Conservation (phyloP, 1,140 invertebrate species). For the Trissolcus basalis region DNA sequence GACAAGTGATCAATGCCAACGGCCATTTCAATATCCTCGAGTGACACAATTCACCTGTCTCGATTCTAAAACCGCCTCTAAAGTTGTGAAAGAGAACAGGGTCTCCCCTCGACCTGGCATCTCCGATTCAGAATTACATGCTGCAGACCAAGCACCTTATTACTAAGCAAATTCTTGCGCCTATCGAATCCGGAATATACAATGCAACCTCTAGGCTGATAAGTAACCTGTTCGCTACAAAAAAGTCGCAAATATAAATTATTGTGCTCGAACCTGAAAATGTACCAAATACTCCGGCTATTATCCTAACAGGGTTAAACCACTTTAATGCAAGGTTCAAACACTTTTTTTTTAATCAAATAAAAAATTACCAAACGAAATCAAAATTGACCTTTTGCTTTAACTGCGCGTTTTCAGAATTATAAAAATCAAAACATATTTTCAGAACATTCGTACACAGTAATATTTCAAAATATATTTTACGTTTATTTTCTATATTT, state of each 20-base stretch:
- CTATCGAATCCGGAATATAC: slow-evolving; percentile 24
- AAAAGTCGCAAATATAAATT: slow-evolving; percentile 5
- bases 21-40: neutral
- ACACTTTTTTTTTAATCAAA: too few species aligned
- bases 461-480: too few species aligned
- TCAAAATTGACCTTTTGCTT: too few species aligned
- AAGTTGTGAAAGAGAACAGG: neutral
- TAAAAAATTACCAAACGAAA: too few species aligned
- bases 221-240: slow-evolving; percentile 22
- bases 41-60: slow-evolving; percentile 19
- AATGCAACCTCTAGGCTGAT: slow-evolving; percentile 32
- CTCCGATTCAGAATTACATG: slow-evolving; percentile 17
- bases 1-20: slow-evolving; percentile 6
- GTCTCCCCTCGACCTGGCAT: slow-evolving; percentile 7
- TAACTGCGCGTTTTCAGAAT: too few species aligned
- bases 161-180: slow-evolving; percentile 31
- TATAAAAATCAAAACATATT: too few species aligned
- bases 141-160: slow-evolving; percentile 16
- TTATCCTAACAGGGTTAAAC: slow-evolving; percentile 14
- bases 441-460: too few species aligned
- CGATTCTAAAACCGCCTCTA: neutral
- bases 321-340: too few species aligned
- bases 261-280: neutral
- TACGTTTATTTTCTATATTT: too few species aligned
- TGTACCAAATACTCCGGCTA: slow-evolving; percentile 1